phyloP scores from a whole-genome alignment of 1,140 invertebrate genomes.

The Ceratitis capitata region DNA sequence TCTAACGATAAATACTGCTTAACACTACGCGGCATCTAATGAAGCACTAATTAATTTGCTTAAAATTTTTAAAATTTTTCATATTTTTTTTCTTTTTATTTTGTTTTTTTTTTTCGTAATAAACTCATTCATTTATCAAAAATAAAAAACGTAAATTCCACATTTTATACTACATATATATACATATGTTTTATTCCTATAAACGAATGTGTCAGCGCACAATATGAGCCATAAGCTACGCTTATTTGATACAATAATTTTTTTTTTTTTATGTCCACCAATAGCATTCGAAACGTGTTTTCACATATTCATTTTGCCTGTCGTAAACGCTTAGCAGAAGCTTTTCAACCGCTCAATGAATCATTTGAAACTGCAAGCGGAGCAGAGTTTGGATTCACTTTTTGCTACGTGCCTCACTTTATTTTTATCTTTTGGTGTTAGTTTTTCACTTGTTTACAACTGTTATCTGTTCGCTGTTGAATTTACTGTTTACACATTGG shows the following conservation, averaged over 20 bases:
- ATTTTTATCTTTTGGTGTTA: neutral
- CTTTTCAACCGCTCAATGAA: neutral
- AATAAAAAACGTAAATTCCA: neutral
- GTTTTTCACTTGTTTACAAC: conserved; percentile 9
- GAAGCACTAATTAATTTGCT: neutral
- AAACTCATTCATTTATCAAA: neutral
- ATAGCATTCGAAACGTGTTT: neutral
- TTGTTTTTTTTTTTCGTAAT: too few species aligned
- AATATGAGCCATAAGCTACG: neutral
- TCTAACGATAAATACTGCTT: neutral
- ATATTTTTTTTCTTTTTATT: too few species aligned
- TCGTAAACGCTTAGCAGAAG: neutral
- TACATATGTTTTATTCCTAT: neutral
- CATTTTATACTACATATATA: neutral
- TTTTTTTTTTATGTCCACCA: neutral
- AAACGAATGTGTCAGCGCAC: neutral
- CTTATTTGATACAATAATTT: neutral
- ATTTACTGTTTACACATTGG: neutral
- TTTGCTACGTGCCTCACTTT: neutral
- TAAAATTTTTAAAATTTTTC: neutral
- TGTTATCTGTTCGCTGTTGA: neutral
- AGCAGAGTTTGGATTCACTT: neutral
- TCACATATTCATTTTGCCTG: neutral
- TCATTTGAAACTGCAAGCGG: neutral
- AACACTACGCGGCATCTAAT: neutral